Base-by-base conservation (phyloP, 2,888 invertebrate species). In the Pyralis farinalis region DNA sequence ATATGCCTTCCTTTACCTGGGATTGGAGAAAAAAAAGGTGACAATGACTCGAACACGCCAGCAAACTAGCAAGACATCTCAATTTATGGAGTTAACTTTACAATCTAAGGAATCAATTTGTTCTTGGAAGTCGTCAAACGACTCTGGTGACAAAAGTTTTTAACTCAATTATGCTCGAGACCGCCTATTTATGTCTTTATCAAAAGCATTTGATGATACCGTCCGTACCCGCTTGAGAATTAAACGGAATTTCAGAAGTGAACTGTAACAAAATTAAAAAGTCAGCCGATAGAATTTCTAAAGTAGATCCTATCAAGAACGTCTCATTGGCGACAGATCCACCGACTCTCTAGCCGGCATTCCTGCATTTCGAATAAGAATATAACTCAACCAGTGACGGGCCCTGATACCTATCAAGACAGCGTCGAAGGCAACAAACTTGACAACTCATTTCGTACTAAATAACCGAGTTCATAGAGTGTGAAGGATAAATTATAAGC, bases 401-500 rank as follows among this genome's bases (percentile, higher is more conserved):
- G 80, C 16, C 4, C 16, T 62, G 67, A 67, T 63, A 58, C 58
- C 63, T 60, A 74, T 72, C 75, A 65, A 56, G 67, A 63, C 52
- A 69, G 58, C 66, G 64, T 63, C 65, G 65, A 53, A 71, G 58
- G 63, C 56, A 58, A 50, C 62, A 56, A 58, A 55, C 69, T 74
- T 83, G 84, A 85, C 82, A 72, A 72, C 81, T 85, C 76, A 82
- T 79, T 85, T 71, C 55, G 58, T 57, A 46, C 55, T 40, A 53
- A 71, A 58, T 59, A 62, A 61, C 50, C 53, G 54, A 63, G 70
- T 60, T 62, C 65, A 66, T 63, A 51, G 69, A 75, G 84, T 86
- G 86, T 87, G 84, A 86, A 69, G 76, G 69, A 76, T 78, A 80
- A 78, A 78, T 79, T 80, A 78, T 77, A 69, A 65, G 63, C 59